Base-by-base conservation (phyloP, 2,888 invertebrate species). In the Lomographa bimaculata region DNA sequence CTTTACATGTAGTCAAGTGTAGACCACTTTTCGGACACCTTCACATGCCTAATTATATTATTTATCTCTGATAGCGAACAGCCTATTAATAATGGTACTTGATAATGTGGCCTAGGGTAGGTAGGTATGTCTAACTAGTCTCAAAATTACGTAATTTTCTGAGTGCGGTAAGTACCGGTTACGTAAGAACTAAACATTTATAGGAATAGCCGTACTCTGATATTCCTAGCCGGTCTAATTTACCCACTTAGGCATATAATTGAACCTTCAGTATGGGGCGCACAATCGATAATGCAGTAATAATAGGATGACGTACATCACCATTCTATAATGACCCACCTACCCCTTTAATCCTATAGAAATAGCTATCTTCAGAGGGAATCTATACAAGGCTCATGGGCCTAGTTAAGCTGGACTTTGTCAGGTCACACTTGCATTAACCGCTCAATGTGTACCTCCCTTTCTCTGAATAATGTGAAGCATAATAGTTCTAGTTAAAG, bases 221-320 rank as follows among this genome's bases (percentile, higher is more conserved):
- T 14, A 20, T 37, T 29, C 8, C 21, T 8, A 16, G 30, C 0
- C n/a, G 6, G 19, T 7, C 6, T 25, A 32, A 20, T 32, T 17
- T 9, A 3, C 11, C 7, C 10, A 21, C 6, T 21, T 8, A 5
- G 4, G 16, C 24, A 7, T 7, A 7, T 16, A 21, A 2, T 26
- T n/a, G 3, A 14, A 4, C 30, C 6, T 3, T 14, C 14, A n/a
- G n/a, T n/a, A n/a, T 10, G 5, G 10, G 2, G 17, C 17, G 1
- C 5, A 7, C 36, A 56, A 45, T 74, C 72, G 59, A 69, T 74
- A 62, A 41, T 63, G 71, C 75, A 72, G 42, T 64, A 71, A 69
- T 65, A 71, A 75, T 74, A 73, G 74, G 57, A 50, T 60, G 21
- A 12, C 20, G 7, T 32, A 2, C 14, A 4, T 3, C 1, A 7